These are phyloP conservation scores for Neoseiulus cucumeris DNA, from an alignment of 1,140 invertebrate species.

Conservation along the genomic window DNA sequence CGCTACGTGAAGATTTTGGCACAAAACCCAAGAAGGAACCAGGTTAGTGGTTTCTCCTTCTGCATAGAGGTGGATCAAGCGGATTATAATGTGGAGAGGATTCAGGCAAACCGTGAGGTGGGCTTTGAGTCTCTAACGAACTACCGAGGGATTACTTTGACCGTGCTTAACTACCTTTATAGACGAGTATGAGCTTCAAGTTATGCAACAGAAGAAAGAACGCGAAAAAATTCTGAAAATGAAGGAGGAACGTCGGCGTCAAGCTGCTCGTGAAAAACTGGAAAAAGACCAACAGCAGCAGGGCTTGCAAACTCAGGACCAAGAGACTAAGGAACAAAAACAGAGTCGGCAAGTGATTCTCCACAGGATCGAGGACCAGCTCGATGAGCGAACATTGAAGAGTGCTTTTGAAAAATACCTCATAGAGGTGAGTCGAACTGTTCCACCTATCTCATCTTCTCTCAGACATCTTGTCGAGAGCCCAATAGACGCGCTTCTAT, in stretches of 20 bases:
- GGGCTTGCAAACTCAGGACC: not conserved
- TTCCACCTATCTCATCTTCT: too few relatives aligned
- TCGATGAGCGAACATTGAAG: not conserved
- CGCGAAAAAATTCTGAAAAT: not conserved
- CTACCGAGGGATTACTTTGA: too few relatives aligned
- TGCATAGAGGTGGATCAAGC: too few relatives aligned
- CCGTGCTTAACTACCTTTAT: too few relatives aligned
- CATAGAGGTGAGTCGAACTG: not conserved
- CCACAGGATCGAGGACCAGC: not conserved
- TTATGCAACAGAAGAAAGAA: not conserved
- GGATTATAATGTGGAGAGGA: too few relatives aligned
- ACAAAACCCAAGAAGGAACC: too few relatives aligned
- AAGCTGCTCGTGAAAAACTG: not conserved
- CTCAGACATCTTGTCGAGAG: not conserved
- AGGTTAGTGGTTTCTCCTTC: too few relatives aligned
- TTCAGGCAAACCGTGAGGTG: too few relatives aligned
- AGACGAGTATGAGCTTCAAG: not conserved
- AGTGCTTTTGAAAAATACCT: not conserved
- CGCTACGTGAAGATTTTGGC: too few relatives aligned
- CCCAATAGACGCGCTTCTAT: too few relatives aligned
- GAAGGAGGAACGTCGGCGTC: conserved; percentile 2
- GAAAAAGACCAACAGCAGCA: not conserved
- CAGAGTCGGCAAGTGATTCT: not conserved
- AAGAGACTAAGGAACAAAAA: not conserved
- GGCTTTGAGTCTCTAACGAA: too few relatives aligned